Evolutionary conservation across 2,113 vertebrate genomes (phyloP), one percentile per base, ranked within the genome.

Genomic region (Serinus canaria): DNA sequence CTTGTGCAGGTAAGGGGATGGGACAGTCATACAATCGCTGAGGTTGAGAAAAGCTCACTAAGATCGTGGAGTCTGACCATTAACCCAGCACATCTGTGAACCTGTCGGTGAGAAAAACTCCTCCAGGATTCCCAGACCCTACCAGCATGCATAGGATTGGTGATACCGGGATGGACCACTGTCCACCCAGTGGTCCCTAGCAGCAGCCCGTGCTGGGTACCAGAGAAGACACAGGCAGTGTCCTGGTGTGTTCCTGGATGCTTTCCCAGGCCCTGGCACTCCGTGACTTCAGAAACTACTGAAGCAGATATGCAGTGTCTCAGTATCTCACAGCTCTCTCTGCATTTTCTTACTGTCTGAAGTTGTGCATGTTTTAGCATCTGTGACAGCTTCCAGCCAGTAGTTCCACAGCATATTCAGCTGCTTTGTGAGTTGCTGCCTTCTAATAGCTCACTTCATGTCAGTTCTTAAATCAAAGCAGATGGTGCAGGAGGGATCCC

Each of bases 121-220:
- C 31, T 21, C 28, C 39, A 11, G 59, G 31, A 17, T 28, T 33
- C 81, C 49, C 73, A 16, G 0, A 28, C 3, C 64, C 37, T 14
- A 8, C 17, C 37, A 3, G 56, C 13, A 35, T 1, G 8, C 2
- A 0, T 7, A 3, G 3, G 43, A 53, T 13, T 2, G 28, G 19
- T 2, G 1, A 52, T 12, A 9, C 30, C 4, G 39, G 37, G 24
- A 15, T 3, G 5, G 21, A 37, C 12, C 43, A 4, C 0, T 1
- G 59, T n/a, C 25, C 35, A 33, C 8, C 24, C 47, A 4, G 31
- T n/a, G 37, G 35, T 50, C 50, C 39, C 47, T 28, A 11, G 64
- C 55, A 60, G 83, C 37, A 28, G 64, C 22, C 39, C 46, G 33
- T 19, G 50, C 76, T 56, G 49, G 24, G 35, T 64, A 58, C 7